Evolutionary conservation across 2,888 invertebrate species (phyloP), one percentile per base, ranked within the genome.

Genomic region (Oasisia sp.): DNA sequence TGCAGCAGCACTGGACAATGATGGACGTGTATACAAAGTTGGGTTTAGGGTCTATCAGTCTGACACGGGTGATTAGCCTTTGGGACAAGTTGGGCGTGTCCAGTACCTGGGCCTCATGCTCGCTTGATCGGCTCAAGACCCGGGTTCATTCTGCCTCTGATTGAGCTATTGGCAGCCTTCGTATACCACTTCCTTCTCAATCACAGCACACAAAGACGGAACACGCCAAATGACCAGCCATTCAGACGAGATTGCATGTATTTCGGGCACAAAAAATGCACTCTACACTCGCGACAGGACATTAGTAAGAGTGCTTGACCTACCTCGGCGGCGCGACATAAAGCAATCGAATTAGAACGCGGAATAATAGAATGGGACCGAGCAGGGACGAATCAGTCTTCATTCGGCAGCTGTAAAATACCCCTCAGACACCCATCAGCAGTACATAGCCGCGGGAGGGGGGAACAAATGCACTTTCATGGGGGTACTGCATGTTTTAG

Each of bases 111-210:
- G 50, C 50, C 50, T 50, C 50, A 50, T 50, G 27, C 74, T 14
- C 74, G 19, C 27, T 74, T 74, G 74, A 74, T 74, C 27, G 74
- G 74, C 27, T 74, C 74, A 74, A 74, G 74, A 74, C 74, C 14
- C 74, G 27, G 74, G 74, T 74, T 74, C 74, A 74, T 74, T 74
- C 74, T 74, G 74, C 27, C 7, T 7, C 74, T 74, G 27, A 74
- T 74, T 74, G 27, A 74, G 74, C 74, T 74, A 74, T 74, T n/a
- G 74, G 74, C 74, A 19, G n/a, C 74, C 74, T 74, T 74, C 74
- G 27, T 74, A 27, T 27, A 74, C 74, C 74, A 74, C 74, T 74
- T 74, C 74, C 74, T 74, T n/a, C 74, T 27, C 74, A 74, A 27
- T 74, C 74, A 74, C 27, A 19, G 27, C 3, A 19, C 74, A 74